These are phyloP conservation scores for Hydrotaea cyrtoneurina DNA, from an alignment of 2,888 invertebrate genomes.

Conservation along the genomic window DNA sequence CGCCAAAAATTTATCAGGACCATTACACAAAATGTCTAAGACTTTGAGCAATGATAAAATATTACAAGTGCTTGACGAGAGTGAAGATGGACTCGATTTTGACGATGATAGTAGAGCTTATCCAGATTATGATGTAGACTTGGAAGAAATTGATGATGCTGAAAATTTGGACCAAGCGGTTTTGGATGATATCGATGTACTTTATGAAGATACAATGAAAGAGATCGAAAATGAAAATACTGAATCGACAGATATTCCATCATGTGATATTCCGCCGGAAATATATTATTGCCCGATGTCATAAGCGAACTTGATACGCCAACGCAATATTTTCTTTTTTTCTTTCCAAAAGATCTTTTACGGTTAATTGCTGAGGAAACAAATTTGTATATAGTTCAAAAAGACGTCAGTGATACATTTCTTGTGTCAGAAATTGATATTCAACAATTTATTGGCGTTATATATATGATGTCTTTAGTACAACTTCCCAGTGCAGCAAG, in stretches of 20 bases:
- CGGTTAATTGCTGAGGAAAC: not conserved
- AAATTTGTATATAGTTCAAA: constrained; percentile 27
- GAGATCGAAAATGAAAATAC: not conserved
- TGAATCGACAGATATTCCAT: not conserved
- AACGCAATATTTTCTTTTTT: constrained; percentile 28
- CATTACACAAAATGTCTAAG: too few relatives aligned
- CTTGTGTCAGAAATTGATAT: constrained; percentile 13
- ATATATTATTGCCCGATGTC: too few relatives aligned
- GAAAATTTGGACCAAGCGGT: not conserved
- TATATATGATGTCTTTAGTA: constrained; percentile 26
- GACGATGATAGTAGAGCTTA: not conserved
- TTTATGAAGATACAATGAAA: constrained; percentile 11
- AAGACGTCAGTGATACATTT: constrained; percentile 12
- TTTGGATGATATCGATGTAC: too few relatives aligned
- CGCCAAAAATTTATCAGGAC: too few relatives aligned
- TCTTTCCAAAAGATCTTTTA: constrained; percentile 9
- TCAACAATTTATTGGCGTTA: constrained; percentile 37
- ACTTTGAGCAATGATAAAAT: too few relatives aligned
- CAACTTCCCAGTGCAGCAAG: not conserved
- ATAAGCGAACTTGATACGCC: not conserved
- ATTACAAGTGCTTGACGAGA: too few relatives aligned
- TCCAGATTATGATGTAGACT: not conserved
- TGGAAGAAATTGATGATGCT: not conserved
- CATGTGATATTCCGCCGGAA: not conserved
- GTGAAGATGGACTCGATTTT: not conserved